Evolutionary conservation across 2,113 vertebrate genomes (phyloP), one percentile per base, ranked within the genome.

Genomic region (Phyllostomus hastatus): DNA sequence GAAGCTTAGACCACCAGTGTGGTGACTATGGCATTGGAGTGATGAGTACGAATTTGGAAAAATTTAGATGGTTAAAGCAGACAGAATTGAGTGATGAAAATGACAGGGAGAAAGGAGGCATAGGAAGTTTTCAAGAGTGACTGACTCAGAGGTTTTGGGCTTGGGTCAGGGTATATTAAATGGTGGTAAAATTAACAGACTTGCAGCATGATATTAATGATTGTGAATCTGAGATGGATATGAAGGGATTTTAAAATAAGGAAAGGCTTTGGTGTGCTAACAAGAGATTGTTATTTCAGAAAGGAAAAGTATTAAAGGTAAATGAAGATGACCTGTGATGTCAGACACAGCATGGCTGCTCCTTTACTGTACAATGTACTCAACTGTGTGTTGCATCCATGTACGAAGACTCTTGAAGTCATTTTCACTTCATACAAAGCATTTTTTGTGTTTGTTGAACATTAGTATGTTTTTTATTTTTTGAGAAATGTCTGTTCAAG

Each of bases 341-440:
- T 38, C 96, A 92, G 78, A 95, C 88, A 97, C 15, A 96, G 80
- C 28, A 48, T 90, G 41, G 46, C 80, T 92, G 69, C 79, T 97
- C 81, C 88, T 94, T 92, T 50, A 67, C 70, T 70, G 33, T 95
- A 85, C 41, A 91, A 69, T 78, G 67, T 48, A 89, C 86, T 95
- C 93, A 98, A 96, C 59, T 97, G 97, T 96, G 93, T 97, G 92
- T 97, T 96, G 94, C 86, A 94, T 97, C 73, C 95, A 4, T 72
- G 35, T 97, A n/a, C 93, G 91, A 98, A 97, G 80, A 61, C 24
- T 97, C 48, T 97, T 97, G 86, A 31, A 97, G 87, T 50, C 61
- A 79, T 82, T 95, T 96, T 95, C 82, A 43, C 61, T 96, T 96
- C 84, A 93, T 95, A 96, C 38, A 97, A 93, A 33, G 17, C 17